Evolutionary conservation across 2,888 invertebrate species (phyloP).

Genomic region (Dicranocentrus wangi): DNA sequence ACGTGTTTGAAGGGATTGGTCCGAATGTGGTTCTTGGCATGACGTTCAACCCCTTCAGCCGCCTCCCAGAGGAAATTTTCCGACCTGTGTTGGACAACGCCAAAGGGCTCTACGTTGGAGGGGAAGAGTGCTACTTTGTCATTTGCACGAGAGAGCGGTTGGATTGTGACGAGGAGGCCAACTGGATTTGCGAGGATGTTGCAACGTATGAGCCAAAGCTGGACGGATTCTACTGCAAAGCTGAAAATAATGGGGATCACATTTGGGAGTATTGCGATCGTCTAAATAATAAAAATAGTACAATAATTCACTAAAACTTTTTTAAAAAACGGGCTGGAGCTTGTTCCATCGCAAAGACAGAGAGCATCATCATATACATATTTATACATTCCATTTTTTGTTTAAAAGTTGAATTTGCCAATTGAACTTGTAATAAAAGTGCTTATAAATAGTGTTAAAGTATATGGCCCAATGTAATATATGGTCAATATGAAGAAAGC

Average conservation of each 20-base stretch:
- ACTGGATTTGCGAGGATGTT: background rate
- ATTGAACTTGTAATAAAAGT: no score
- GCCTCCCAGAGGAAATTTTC: conserved; percentile 10
- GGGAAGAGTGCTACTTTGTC: background rate
- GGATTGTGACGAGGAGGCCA: background rate
- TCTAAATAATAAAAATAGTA: no score
- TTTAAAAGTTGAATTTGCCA: no score
- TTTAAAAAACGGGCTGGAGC: no score
- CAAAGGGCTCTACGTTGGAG: background rate
- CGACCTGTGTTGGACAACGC: background rate
- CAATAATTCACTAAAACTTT: no score
- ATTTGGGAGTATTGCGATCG: background rate
- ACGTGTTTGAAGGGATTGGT: background rate
- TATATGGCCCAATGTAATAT: no score
- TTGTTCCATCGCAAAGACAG: no score
- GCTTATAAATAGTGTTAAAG: no score
- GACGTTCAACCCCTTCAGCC: background rate
- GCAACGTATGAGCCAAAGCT: background rate
- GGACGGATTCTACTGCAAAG: background rate
- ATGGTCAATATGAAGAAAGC: no score
- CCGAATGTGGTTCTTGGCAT: background rate
- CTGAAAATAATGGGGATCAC: background rate
- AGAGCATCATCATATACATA: no score
- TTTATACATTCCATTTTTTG: no score
- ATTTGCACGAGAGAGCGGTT: background rate